A percentile compares a stretch with the other conserved stretches of the same genome.
Conservation (phyloP, 2,797 vertebrate species). For the Mus minutoides region DNA sequence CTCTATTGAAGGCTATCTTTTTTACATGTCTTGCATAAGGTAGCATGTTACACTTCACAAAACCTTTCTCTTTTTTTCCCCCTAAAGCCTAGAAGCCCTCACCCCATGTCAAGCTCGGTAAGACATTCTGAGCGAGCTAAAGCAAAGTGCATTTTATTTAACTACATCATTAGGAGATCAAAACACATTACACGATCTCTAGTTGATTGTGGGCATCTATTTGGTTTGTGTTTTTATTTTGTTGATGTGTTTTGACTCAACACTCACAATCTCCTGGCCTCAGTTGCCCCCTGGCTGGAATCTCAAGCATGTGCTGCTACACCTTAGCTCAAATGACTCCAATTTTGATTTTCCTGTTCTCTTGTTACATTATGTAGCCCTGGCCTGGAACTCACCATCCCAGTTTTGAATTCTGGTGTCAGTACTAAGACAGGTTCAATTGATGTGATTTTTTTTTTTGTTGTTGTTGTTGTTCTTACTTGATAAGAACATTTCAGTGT, state of each 20-base stretch:
- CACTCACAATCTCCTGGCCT: neutral
- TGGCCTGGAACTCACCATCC: neutral
- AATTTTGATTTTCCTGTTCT: neutral
- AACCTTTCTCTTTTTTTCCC: neutral
- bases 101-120: neutral
- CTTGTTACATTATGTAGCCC: neutral
- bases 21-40: neutral
- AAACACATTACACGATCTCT: neutral
- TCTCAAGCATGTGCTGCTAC: neutral
- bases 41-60: neutral
- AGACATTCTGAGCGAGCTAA: slow-evolving; percentile 25
- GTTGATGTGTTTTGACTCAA: neutral
- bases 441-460: neutral
- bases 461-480: neutral
- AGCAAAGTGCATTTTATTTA: slow-evolving; percentile 30
- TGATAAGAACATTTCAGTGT: neutral
- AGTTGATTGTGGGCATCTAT: neutral
- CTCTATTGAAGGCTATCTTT: neutral
- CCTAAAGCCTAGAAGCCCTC: slow-evolving; percentile 24
- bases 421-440: neutral
- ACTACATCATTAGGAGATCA: slow-evolving; percentile 36
- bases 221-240: neutral
- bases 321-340: neutral
- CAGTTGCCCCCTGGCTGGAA: neutral
- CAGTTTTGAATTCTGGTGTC: neutral